phyloP scores from a whole-genome alignment of 2,888 invertebrate genomes.

The Tinea pellionella region DNA sequence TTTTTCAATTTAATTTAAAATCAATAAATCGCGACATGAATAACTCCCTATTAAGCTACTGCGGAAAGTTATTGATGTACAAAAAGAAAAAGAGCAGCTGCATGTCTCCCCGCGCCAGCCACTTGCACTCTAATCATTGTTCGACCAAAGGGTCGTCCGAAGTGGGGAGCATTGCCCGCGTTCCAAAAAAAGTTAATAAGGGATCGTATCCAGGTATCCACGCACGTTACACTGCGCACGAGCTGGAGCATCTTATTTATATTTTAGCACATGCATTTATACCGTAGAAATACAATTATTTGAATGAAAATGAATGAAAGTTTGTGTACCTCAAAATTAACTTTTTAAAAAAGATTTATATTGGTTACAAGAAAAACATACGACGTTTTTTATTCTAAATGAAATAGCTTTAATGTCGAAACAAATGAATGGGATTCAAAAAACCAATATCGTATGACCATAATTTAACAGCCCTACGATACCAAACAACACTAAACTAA shows the following conservation, averaged over 20 bases:
- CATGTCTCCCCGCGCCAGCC: conserved; percentile 58
- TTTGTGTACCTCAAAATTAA: too few relatives aligned
- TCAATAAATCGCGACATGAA: conserved; percentile 4
- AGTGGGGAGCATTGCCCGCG: conserved; percentile 54
- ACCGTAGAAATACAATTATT: too few relatives aligned
- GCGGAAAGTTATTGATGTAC: neutral
- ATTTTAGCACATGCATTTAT: neutral
- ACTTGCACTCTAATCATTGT: conserved; percentile 48
- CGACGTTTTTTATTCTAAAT: neutral
- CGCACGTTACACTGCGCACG: conserved; percentile 23
- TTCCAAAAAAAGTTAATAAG: conserved; percentile 41
- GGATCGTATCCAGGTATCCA: conserved; percentile 53
- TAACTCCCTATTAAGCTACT: neutral
- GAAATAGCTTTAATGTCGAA: neutral
- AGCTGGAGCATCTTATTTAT: neutral
- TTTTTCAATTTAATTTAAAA: neutral
- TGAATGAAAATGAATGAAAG: too few relatives aligned
- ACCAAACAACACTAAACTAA: neutral
- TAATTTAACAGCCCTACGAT: neutral
- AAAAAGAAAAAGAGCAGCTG: conserved; percentile 63
- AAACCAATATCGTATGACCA: neutral
- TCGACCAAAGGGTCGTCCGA: conserved; percentile 56
- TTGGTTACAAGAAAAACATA: neutral
- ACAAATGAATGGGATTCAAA: neutral
- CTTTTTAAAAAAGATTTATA: too few relatives aligned